These are phyloP conservation scores for Tringa solitaria DNA, from an alignment of 2,113 vertebrate genomes.

Conservation along the genomic window DNA sequence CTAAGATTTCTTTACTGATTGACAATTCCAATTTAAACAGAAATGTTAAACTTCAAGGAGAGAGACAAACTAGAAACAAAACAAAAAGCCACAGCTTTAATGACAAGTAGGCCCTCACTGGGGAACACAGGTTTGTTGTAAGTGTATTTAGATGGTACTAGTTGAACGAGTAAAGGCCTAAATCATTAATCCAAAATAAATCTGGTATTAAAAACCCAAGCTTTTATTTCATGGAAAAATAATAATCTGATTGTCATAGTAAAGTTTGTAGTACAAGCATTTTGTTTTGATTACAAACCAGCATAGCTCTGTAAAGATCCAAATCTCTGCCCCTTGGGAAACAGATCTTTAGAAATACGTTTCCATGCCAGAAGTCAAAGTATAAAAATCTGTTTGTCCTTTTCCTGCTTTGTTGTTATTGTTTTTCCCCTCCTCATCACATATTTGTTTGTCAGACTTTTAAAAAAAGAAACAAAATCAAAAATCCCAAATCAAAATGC, in stretches of 20 bases:
- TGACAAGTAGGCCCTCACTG: background rate
- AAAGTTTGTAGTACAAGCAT: background rate
- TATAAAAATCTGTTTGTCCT: background rate
- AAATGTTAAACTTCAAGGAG: background rate
- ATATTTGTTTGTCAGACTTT: background rate
- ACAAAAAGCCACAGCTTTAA: background rate
- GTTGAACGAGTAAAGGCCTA: background rate
- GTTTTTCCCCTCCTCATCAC: background rate
- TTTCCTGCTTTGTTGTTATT: background rate
- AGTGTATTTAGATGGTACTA: background rate
- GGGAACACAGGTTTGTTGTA: background rate
- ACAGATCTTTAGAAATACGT: background rate
- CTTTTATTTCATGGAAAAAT: background rate
- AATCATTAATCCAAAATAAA: conserved; percentile 8
- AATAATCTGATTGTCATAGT: background rate
- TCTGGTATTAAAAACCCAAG: background rate
- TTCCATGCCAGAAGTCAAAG: background rate
- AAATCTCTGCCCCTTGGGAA: background rate
- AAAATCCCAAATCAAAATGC: background rate
- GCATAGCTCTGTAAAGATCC: background rate
- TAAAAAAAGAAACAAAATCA: background rate
- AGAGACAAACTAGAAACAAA: background rate
- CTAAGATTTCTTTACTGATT: background rate
- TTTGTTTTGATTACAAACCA: background rate
- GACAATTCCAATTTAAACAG: background rate